Evolutionary conservation across 1,140 invertebrate genomes (phyloP).

Genomic region (Bombus huntii): DNA sequence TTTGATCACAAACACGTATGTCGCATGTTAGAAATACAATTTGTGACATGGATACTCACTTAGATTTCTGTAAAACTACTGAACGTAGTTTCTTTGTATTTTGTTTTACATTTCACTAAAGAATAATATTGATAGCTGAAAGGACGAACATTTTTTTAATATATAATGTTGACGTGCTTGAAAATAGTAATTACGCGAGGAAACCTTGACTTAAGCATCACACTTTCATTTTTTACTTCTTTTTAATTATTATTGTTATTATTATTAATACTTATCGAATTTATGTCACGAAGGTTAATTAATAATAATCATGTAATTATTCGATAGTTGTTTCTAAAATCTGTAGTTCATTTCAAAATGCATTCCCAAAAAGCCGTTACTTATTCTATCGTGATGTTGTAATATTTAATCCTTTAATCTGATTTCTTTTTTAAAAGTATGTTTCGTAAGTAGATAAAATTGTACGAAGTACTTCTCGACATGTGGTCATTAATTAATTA

Average conservation of each 20-base stretch:
- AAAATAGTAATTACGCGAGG: background rate
- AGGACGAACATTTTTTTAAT: conserved; percentile 18
- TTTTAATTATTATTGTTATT: conserved; percentile 2
- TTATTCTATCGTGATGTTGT: conserved; percentile 11
- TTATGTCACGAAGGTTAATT: background rate
- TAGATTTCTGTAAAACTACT: background rate
- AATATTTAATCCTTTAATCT: background rate
- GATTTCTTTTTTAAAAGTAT: background rate
- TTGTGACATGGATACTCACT: conserved; percentile 25
- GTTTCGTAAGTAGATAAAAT: conserved; percentile 15
- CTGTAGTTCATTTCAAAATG: background rate
- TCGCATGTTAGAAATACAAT: conserved; percentile 44
- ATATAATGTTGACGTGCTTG: background rate
- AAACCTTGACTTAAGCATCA: conserved; percentile 6
- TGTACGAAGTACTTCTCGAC: conserved; percentile 13
- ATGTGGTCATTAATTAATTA: conserved; percentile 27
- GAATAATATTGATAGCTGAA: conserved; percentile 9
- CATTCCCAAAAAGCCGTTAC: background rate
- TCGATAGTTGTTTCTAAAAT: background rate
- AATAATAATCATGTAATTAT: background rate
- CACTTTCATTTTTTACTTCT: background rate
- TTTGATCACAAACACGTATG: conserved; percentile 45
- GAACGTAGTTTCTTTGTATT: conserved; percentile 6
- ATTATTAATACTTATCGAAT: conserved; percentile 13
- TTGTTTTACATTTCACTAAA: background rate